Conservation (phyloP, 2,888 invertebrate species). For the Neria commutata region DNA sequence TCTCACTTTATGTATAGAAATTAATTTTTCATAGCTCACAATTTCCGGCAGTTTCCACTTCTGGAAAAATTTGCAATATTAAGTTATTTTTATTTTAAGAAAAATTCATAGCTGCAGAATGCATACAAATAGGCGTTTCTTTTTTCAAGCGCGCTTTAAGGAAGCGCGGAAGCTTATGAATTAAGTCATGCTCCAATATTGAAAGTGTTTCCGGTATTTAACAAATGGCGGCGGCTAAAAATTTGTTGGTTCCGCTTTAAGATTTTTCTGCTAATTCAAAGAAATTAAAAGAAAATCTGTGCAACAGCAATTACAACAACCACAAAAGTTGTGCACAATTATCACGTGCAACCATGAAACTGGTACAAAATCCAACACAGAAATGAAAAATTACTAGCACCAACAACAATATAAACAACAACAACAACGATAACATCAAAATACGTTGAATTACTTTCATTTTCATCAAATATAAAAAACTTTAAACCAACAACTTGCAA, state of each 20-base stretch:
- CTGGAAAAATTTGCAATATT: too few relatives aligned
- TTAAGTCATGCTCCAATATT: conserved; percentile 34
- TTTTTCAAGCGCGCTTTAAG: conserved; percentile 8
- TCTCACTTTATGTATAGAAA: too few relatives aligned
- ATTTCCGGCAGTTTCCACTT: too few relatives aligned
- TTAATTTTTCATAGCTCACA: too few relatives aligned
- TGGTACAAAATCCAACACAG: conserved; percentile 40
- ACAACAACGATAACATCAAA: background rate
- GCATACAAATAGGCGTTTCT: too few relatives aligned
- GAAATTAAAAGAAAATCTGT: conserved; percentile 11
- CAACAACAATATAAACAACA: too few relatives aligned
- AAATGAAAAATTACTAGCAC: conserved; percentile 22
- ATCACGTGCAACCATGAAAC: conserved; percentile 45
- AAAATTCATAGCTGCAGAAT: too few relatives aligned
- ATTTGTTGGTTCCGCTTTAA: conserved; percentile 18
- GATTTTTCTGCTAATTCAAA: conserved; percentile 15
- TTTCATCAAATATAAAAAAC: conserved; percentile 23
- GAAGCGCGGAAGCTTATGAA: conserved; percentile 30
- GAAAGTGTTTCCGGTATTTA: conserved; percentile 30
- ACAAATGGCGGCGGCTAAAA: background rate
- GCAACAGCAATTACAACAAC: conserved; percentile 18
- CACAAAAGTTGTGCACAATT: conserved; percentile 27
- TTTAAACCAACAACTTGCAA: conserved; percentile 12
- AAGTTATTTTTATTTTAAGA: too few relatives aligned
- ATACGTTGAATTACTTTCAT: conserved; percentile 32